These are phyloP conservation scores for Tragelaphus buxtoni DNA, from an alignment of 2,113 vertebrate species.

Conservation along the genomic window DNA sequence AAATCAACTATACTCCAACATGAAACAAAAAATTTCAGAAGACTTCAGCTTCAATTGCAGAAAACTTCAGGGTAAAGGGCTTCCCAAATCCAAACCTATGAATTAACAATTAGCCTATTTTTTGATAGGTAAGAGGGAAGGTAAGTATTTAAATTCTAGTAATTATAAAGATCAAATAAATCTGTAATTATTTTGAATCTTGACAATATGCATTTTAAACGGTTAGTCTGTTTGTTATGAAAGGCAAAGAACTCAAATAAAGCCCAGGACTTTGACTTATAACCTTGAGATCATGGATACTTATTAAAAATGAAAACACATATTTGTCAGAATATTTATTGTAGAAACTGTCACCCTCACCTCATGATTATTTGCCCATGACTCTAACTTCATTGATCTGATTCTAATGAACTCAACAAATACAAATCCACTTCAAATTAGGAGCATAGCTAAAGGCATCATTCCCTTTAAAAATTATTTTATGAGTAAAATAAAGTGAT, in stretches of 20 bases:
- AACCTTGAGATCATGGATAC: neutral
- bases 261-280: conserved; percentile 34
- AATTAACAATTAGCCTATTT: neutral
- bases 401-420: neutral
- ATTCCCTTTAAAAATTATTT: neutral
- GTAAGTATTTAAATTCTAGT: conserved; percentile 55
- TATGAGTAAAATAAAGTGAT: neutral
- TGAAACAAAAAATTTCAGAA: neutral
- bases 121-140: neutral
- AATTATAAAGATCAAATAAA: conserved; percentile 42
- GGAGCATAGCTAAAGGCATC: neutral
- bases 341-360: neutral
- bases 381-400: neutral
- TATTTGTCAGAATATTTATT: neutral
- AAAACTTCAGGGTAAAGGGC: neutral
- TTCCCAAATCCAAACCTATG: neutral
- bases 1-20: neutral
- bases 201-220: neutral
- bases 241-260: conserved; percentile 12
- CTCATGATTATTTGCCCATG: neutral
- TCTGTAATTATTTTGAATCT: conserved; percentile 36
- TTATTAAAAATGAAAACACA: neutral
- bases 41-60: neutral
- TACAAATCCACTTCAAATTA: neutral
- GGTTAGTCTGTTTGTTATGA: conserved; percentile 3